Conservation (phyloP, 2,113 vertebrate species). For the Morone chrysops region DNA sequence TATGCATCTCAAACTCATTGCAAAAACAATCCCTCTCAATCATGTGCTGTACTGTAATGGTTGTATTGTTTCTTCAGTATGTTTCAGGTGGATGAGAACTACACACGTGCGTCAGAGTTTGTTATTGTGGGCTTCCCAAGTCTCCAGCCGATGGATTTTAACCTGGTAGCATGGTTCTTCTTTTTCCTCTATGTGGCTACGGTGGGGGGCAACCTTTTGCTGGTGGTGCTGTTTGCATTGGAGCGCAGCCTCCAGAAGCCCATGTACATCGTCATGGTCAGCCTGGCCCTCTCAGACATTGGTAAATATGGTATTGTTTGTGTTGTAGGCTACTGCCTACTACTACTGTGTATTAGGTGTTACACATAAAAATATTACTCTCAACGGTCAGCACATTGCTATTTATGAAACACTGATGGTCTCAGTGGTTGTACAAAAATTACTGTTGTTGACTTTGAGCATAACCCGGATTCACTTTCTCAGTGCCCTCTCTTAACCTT, state of each 20-base stretch:
- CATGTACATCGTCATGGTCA: slow-evolving; percentile 74
- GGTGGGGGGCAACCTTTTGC: slow-evolving; percentile 54
- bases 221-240: slow-evolving; percentile 58
- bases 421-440: not conserved
- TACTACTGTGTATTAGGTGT: not conserved
- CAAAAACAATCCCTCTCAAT: not conserved
- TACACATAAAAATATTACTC: not conserved
- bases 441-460: not conserved
- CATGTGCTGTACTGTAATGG: not conserved
- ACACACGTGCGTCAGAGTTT: slow-evolving; percentile 48
- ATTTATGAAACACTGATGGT: not conserved
- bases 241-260: slow-evolving; percentile 70
- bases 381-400: not conserved
- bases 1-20: no score
- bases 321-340: not conserved
- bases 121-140: slow-evolving; percentile 67
- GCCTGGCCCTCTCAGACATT: slow-evolving; percentile 69
- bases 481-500: not conserved
- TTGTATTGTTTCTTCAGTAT: slow-evolving; percentile 41
- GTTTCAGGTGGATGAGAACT: slow-evolving; percentile 36
- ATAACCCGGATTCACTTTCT: not conserved
- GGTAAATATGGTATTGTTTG: slow-evolving; percentile 8
- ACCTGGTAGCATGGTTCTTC: slow-evolving; percentile 48
- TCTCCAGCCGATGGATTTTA: slow-evolving; percentile 51
- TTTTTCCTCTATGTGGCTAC: slow-evolving; percentile 59